A percentile compares a stretch with the other conserved stretches of the same genome.
phyloP scores from a whole-genome alignment of 1,140 invertebrate species.

The Ladona fulva region DNA sequence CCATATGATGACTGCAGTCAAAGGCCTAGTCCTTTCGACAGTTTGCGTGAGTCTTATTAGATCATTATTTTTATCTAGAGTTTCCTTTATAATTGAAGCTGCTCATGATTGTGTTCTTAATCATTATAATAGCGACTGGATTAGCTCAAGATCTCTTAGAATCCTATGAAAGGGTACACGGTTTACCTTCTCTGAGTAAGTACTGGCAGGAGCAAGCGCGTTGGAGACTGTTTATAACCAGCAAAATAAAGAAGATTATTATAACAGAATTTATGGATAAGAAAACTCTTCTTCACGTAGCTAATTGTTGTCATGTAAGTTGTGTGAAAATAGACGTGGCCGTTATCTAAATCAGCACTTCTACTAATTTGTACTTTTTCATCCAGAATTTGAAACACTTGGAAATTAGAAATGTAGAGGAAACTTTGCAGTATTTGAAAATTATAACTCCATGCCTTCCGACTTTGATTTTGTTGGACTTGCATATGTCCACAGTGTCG shows the following conservation, averaged over 20 bases:
- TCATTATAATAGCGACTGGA: conserved; percentile 17
- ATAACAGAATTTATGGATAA: conserved; percentile 23
- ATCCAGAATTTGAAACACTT: conserved; percentile 23
- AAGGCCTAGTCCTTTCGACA: conserved; percentile 18
- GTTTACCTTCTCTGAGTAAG: conserved; percentile 14
- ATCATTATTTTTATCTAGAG: not conserved
- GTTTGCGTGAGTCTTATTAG: conserved; percentile 17
- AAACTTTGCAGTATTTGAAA: conserved; percentile 21
- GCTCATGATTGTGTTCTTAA: not conserved
- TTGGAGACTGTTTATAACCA: conserved; percentile 22
- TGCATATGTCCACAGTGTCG: conserved; percentile 19
- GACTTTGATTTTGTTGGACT: conserved; percentile 19
- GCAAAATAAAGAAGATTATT: conserved; percentile 16
- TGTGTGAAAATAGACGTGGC: too few relatives aligned
- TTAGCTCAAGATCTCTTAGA: conserved; percentile 23
- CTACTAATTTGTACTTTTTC: not conserved
- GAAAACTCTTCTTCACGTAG: conserved; percentile 20
- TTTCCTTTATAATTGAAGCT: not conserved
- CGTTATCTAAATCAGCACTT: too few relatives aligned
- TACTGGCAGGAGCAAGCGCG: conserved; percentile 21
- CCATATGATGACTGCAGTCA: conserved; percentile 5
- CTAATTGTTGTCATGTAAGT: conserved; percentile 21
- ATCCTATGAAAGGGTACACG: conserved; percentile 19
- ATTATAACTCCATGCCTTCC: conserved; percentile 19
- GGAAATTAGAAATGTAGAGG: conserved; percentile 21